Evolutionary conservation across 2,888 invertebrate genomes (phyloP).

Genomic region (Rotaria sp.): DNA sequence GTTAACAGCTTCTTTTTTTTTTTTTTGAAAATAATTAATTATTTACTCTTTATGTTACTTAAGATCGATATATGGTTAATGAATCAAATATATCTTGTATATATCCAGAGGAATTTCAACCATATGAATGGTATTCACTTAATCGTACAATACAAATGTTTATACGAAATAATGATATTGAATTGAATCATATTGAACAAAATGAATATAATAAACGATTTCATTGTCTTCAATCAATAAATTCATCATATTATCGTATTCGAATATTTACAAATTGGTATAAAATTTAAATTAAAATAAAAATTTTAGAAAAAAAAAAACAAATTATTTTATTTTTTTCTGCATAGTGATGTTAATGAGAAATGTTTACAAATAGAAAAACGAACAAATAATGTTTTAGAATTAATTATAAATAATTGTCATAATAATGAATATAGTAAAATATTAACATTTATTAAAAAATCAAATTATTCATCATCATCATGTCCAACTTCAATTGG

Average conservation of each 20-base stretch:
- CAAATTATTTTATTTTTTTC: not conserved
- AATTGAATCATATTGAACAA: not conserved
- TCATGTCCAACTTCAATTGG: not conserved
- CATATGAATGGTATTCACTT: not conserved
- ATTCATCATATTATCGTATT: not conserved
- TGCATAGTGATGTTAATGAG: not conserved
- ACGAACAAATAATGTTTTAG: slow-evolving; percentile 1
- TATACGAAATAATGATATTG: not conserved
- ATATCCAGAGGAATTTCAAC: not conserved
- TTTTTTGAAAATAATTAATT: not conserved
- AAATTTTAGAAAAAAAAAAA: too few species aligned
- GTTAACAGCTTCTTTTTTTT: too few species aligned
- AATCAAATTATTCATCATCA: not conserved
- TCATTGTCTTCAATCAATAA: not conserved
- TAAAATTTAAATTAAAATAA: not conserved
- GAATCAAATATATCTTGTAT: not conserved
- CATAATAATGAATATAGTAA: not conserved
- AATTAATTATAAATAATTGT: not conserved
- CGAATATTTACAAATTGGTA: not conserved
- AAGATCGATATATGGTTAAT: not conserved
- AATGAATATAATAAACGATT: not conserved
- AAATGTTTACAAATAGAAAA: not conserved
- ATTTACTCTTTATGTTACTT: not conserved
- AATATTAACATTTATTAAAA: not conserved
- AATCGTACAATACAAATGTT: not conserved